Evolutionary conservation across 2,888 invertebrate genomes (phyloP).

Genomic region (Panzeria rudis): DNA sequence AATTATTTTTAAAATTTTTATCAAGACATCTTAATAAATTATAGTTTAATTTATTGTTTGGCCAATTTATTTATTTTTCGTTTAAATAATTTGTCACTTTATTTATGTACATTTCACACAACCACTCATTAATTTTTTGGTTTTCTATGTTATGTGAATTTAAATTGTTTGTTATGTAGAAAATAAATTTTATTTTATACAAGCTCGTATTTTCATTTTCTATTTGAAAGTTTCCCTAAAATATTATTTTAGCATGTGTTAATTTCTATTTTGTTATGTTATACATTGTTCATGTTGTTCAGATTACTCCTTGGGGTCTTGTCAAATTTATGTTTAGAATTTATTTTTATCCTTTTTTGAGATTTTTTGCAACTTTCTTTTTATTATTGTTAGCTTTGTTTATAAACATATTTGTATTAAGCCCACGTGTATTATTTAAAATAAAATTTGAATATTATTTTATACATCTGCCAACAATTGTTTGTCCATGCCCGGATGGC

Average conservation of each 20-base stretch:
- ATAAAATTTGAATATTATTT: conserved; percentile 57
- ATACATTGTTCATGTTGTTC: conserved; percentile 19
- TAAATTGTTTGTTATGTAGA: conserved; percentile 31
- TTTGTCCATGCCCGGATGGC: conserved; percentile 31
- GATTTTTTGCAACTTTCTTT: conserved; percentile 6
- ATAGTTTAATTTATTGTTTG: neutral
- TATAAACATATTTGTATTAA: conserved; percentile 45
- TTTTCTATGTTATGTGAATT: conserved; percentile 47
- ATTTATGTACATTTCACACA: conserved; percentile 12
- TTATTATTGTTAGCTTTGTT: conserved; percentile 10
- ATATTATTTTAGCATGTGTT: conserved; percentile 50
- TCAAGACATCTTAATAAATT: neutral
- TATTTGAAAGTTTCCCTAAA: conserved; percentile 19
- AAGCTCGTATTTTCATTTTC: too few species aligned
- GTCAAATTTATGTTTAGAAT: conserved; percentile 66
- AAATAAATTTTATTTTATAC: conserved; percentile 27
- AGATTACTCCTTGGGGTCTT: conserved; percentile 65
- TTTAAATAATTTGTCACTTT: conserved; percentile 40
- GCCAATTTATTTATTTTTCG: neutral
- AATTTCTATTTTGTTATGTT: conserved; percentile 48
- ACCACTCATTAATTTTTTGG: conserved; percentile 11
- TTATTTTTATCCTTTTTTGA: conserved; percentile 23
- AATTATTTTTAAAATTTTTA: neutral
- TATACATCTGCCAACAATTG: conserved; percentile 49
- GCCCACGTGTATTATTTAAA: conserved; percentile 68